Evolutionary conservation across 2,888 invertebrate species (phyloP), one percentile per base, ranked within the genome.

Genomic region (Drosophila lacicola): DNA sequence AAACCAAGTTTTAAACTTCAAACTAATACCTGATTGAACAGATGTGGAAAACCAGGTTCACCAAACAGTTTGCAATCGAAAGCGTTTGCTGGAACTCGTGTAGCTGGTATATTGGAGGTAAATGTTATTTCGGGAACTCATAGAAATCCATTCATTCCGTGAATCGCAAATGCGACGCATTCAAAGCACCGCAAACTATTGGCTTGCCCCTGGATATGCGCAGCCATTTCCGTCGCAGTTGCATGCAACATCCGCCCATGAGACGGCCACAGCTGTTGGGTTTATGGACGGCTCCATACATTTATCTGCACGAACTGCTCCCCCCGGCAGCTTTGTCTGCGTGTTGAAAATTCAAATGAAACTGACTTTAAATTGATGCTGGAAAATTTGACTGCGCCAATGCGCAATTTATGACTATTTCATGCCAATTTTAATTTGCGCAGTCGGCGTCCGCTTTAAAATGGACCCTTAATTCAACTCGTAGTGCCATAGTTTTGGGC

Each of bases 331-430:
- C 34, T 11, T 13, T 11, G 14, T 34, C 44, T 10, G 34, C 21
- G 45, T 17, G 19, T 58, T 45, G 46, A 17, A 44, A 34, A 70
- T 70, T 76, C 61, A 81, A 81, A 78, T 81, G 56, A 45, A 42
- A 60, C 69, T 51, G 50, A 61, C 77, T 78, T 82, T 70, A 87
- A 87, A 70, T 75, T 29, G 66, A 62, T 68, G 56, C 41, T 60
- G 47, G 36, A 47, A 73, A 64, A 71, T 79, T 74, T 68, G 57
- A 80, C 82, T 82, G 73, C 85, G 70, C 80, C 82, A 82, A 76
- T 82, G 82, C 71, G 67, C 82, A 82, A 87, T 87, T 87, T 84
- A 87, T 84, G 85, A 71, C 77, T 70, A 71, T 76, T 80, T 78
- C 55, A 70, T 71, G 62, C 54, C 65, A 54, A 82, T 81, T 83